These are phyloP conservation scores for Oryctolagus cuniculus DNA, from an alignment of 2,113 vertebrate species.

Conservation along the genomic window DNA sequence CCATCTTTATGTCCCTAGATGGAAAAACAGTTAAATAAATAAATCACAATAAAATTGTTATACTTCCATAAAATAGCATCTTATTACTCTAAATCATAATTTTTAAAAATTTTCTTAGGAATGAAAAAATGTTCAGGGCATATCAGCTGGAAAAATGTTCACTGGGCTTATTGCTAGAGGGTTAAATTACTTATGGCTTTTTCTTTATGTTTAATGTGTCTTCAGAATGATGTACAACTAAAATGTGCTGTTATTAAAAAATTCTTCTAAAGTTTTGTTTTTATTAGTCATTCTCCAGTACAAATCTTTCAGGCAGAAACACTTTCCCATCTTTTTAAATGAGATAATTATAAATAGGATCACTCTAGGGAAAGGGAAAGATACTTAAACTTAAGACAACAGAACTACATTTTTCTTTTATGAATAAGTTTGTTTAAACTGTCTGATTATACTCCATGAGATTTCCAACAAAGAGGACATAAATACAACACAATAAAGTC, in stretches of 20 bases:
- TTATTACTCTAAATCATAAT: slow-evolving; percentile 52
- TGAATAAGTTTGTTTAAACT: slow-evolving; percentile 46
- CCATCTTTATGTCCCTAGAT: background rate
- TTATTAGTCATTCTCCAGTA: slow-evolving; percentile 1
- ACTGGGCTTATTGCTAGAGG: background rate
- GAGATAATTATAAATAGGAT: slow-evolving; percentile 37
- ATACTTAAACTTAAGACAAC: slow-evolving; percentile 31
- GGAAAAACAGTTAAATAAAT: slow-evolving; percentile 34
- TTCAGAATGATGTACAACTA: slow-evolving; percentile 44
- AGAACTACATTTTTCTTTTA: slow-evolving; percentile 5
- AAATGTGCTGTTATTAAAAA: slow-evolving; percentile 12
- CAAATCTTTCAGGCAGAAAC: slow-evolving; percentile 44
- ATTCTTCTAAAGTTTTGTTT: background rate
- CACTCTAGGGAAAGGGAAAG: background rate
- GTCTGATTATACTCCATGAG: background rate
- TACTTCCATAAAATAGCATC: background rate
- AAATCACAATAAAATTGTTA: slow-evolving; percentile 46
- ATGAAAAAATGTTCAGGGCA: background rate
- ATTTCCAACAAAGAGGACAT: slow-evolving; percentile 12
- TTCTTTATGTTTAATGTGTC: background rate
- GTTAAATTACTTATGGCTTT: background rate
- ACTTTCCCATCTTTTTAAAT: slow-evolving; percentile 34
- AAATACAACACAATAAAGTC: background rate
- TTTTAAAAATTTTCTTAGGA: slow-evolving; percentile 11
- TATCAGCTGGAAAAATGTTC: background rate